Percentiles rank a stretch among this genome's conserved stretches.
These are phyloP conservation scores for Misgurnus mizolepis DNA, from an alignment of 2,113 vertebrate species.

Conservation along the genomic window DNA sequence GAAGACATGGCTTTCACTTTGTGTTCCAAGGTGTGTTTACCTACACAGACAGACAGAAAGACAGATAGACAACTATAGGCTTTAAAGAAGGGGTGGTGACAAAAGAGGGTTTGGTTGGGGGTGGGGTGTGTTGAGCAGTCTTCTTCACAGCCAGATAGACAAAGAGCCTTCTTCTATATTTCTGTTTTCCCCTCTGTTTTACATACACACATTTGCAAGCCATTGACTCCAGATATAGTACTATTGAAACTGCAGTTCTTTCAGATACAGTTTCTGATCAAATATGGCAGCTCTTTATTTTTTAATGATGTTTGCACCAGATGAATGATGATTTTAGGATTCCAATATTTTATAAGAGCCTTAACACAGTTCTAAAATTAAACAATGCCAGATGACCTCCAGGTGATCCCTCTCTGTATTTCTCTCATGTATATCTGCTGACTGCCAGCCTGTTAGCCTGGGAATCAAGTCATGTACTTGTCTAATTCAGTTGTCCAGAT, in stretches of 20 bases:
- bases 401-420: neutral
- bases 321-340: neutral
- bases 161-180: neutral
- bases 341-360: neutral
- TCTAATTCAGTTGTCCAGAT: too few relatives aligned
- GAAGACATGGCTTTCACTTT: neutral
- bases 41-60: neutral
- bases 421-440: neutral
- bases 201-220: neutral
- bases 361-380: neutral
- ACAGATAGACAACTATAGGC: neutral
- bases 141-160: neutral
- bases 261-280: too few relatives aligned
- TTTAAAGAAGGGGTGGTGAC: conserved; percentile 10
- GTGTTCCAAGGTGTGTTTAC: neutral
- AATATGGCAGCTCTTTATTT: neutral
- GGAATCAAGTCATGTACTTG: neutral
- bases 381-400: neutral
- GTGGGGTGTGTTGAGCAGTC: conserved; percentile 10
- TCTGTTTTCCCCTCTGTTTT: neutral
- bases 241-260: too few relatives aligned
- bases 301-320: neutral
- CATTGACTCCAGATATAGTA: neutral
- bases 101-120: conserved; percentile 31
- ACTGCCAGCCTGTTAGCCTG: neutral